A percentile compares a stretch with the other conserved stretches of the same genome.
Evolutionary conservation across 2,113 vertebrate species (phyloP).

Genomic region (Ciconia maguari): DNA sequence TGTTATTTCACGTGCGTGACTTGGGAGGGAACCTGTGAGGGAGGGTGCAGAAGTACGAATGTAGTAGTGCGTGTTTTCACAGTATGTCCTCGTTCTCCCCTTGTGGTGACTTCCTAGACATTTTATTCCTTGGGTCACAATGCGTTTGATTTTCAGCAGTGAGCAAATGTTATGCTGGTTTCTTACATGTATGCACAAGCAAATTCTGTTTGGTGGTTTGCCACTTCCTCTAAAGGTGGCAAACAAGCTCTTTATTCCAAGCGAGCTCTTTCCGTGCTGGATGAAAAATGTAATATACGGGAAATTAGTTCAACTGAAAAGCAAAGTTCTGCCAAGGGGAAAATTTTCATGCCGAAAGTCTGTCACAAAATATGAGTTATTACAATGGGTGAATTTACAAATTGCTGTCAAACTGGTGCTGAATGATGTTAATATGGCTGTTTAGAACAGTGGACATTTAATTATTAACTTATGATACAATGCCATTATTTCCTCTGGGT

Average conservation of each 20-base stretch:
- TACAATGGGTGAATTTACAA: background rate
- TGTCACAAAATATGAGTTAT: background rate
- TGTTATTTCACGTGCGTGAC: accelerated
- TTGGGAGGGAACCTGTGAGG: background rate
- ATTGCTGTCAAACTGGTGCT: background rate
- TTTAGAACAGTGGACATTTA: constrained; percentile 6
- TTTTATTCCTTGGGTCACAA: background rate
- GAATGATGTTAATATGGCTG: background rate
- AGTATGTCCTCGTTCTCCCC: background rate
- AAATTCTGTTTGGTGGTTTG: background rate
- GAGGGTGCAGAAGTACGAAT: background rate
- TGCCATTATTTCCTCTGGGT: background rate
- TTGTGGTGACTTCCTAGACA: accelerated
- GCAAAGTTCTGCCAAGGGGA: background rate
- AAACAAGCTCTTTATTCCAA: background rate
- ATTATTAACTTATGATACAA: constrained; percentile 13
- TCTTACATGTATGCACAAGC: background rate
- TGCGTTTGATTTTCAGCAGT: background rate
- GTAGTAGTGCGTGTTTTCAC: background rate
- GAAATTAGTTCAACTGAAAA: background rate
- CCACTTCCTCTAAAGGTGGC: background rate
- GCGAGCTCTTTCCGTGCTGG: background rate
- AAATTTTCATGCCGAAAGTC: constrained; percentile 8
- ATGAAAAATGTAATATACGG: background rate
- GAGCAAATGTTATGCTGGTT: accelerated